A percentile compares a stretch with the other conserved stretches of the same genome.
Evolutionary conservation across 1,140 invertebrate genomes (phyloP).

Genomic region (Drosophila ananassae): DNA sequence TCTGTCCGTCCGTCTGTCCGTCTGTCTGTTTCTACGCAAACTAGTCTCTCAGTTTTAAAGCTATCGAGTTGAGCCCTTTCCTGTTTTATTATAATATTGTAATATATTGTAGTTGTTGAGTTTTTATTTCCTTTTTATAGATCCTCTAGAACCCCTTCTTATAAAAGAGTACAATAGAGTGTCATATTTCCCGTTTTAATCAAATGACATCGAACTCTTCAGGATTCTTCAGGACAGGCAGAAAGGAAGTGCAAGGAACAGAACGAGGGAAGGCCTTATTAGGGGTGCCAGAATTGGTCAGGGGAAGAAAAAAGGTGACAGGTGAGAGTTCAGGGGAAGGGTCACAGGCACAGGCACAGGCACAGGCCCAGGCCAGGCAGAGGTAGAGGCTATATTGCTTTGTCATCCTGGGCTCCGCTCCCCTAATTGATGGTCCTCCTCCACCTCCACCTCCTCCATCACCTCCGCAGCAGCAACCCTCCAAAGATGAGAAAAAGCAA

Average conservation of each 20-base stretch:
- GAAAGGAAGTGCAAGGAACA: neutral
- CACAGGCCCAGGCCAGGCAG: too few species aligned
- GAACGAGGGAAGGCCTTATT: neutral
- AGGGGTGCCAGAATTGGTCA: conserved; percentile 6
- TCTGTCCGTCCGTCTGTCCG: too few species aligned
- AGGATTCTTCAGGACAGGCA: neutral
- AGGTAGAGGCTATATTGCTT: neutral
- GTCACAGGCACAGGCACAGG: too few species aligned
- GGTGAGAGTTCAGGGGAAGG: neutral
- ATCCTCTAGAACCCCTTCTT: neutral
- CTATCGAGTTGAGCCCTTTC: too few species aligned
- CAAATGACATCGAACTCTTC: conserved; percentile 30
- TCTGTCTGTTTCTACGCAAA: too few species aligned
- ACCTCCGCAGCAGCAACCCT: too few species aligned
- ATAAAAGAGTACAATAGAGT: neutral
- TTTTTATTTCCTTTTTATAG: neutral
- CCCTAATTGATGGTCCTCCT: conserved; percentile 35
- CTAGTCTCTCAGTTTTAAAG: too few species aligned
- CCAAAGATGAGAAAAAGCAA: conserved; percentile 2
- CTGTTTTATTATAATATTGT: too few species aligned
- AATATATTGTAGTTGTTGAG: too few species aligned
- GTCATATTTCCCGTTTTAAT: neutral
- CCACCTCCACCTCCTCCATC: too few species aligned
- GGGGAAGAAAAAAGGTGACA: neutral
- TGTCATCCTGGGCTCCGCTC: conserved; percentile 3